Evolutionary conservation across 2,113 vertebrate genomes (phyloP).

Genomic region (Bufo gargarizans): DNA sequence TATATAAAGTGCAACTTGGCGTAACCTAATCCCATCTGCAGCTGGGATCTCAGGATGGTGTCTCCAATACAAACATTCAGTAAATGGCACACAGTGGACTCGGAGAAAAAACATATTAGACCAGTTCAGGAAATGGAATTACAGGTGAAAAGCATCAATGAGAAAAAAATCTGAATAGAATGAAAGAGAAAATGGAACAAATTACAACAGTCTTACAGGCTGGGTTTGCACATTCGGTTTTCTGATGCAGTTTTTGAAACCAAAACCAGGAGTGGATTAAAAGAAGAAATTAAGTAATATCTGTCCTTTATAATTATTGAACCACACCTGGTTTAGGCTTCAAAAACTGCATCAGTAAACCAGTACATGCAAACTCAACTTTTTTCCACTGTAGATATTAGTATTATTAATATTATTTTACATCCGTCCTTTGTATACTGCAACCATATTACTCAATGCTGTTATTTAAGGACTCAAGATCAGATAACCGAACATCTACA

Average conservation of each 20-base stretch:
- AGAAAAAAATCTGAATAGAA: conserved; percentile 8
- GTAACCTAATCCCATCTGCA: conserved; percentile 48
- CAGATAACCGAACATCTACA: too few species aligned
- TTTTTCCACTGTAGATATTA: not conserved
- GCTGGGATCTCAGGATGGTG: conserved; percentile 44
- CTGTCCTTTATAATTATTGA: too few species aligned
- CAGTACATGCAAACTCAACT: too few species aligned
- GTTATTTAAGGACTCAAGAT: too few species aligned
- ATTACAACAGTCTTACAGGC: not conserved
- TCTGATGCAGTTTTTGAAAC: too few species aligned
- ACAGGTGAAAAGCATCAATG: conserved; percentile 48
- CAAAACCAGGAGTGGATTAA: too few species aligned
- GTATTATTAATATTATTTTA: not conserved
- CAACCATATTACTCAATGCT: too few species aligned
- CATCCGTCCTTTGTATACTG: not conserved
- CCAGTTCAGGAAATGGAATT: conserved; percentile 39
- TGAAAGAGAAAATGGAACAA: conserved; percentile 1
- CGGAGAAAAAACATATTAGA: not conserved
- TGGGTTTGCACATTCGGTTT: too few species aligned
- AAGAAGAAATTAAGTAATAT: too few species aligned
- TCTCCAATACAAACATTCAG: conserved; percentile 50
- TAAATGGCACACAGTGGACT: conserved; percentile 27
- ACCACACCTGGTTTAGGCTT: too few species aligned
- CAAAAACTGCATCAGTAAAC: too few species aligned
- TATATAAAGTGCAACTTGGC: conserved; percentile 12